Conservation (phyloP, 2,888 invertebrate species). For the Drosophila lacicola region DNA sequence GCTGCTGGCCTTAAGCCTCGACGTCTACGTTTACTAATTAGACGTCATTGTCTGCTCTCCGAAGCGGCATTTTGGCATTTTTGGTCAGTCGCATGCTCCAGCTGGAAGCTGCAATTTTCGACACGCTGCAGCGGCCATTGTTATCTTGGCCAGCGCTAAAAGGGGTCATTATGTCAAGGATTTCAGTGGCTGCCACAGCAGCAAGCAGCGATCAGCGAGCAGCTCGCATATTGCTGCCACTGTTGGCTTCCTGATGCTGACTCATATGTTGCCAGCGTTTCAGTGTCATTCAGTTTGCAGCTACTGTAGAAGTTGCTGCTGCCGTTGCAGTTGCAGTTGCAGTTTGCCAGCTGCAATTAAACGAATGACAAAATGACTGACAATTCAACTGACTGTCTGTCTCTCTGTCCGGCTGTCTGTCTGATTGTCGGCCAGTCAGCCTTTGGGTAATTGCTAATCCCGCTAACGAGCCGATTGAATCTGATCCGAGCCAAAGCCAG, state of each 20-base stretch:
- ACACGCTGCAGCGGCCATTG: conserved; percentile 56
- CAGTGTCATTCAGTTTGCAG: conserved; percentile 46
- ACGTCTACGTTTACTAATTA: conserved; percentile 63
- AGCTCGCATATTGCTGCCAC: conserved; percentile 3
- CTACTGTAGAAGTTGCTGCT: conserved; percentile 45
- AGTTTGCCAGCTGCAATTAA: conserved; percentile 73
- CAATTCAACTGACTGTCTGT: conserved; percentile 58
- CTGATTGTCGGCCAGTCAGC: conserved; percentile 38
- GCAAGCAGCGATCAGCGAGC: neutral
- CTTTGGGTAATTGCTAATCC: conserved; percentile 79
- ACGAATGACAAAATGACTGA: conserved; percentile 78
- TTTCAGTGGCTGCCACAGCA: conserved; percentile 56
- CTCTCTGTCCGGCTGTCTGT: conserved; percentile 22
- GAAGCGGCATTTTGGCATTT: conserved; percentile 49
- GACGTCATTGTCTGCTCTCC: conserved; percentile 75
- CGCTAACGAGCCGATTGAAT: conserved; percentile 71
- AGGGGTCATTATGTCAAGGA: conserved; percentile 83
- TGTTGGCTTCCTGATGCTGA: conserved; percentile 65
- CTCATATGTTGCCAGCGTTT: conserved; percentile 48
- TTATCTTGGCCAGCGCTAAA: conserved; percentile 72
- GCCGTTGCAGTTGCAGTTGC: conserved; percentile 22
- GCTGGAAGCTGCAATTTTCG: conserved; percentile 43
- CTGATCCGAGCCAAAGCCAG: conserved; percentile 28
- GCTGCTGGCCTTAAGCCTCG: conserved; percentile 26
- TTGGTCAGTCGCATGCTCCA: conserved; percentile 46